Percentiles rank a stretch among this genome's conserved stretches.
Conservation (phyloP, 2,797 vertebrate species). For the Leucoraja ocellata region DNA sequence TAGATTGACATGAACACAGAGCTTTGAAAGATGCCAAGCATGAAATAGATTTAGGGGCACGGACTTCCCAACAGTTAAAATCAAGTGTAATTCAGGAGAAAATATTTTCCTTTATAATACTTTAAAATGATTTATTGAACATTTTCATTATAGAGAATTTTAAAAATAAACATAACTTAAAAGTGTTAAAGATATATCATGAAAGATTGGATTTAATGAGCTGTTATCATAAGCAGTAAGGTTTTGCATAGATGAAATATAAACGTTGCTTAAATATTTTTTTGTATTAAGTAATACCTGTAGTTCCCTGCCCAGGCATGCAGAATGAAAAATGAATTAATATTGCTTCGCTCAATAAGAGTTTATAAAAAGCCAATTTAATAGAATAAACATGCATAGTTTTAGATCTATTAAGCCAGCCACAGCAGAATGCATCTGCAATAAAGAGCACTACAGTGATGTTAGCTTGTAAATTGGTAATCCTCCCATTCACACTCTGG, state of each 20-base stretch:
- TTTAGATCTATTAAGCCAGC: conserved; percentile 62
- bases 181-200: not conserved
- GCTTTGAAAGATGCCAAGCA: not conserved
- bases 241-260: conserved; percentile 25
- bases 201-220: not conserved
- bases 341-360: conserved; percentile 46
- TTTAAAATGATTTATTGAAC: not conserved
- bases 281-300: conserved; percentile 31
- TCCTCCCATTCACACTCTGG: conserved; percentile 59
- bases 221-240: not conserved
- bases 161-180: not conserved
- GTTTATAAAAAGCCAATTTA: conserved; percentile 49
- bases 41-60: too few species aligned
- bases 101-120: not conserved
- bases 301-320: conserved; percentile 42
- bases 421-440: conserved; percentile 49
- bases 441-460: conserved; percentile 52
- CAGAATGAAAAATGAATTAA: conserved; percentile 44
- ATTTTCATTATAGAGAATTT: not conserved
- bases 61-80: not conserved
- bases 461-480: conserved; percentile 67
- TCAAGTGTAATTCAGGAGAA: not conserved
- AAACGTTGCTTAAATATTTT: not conserved
- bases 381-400: conserved; percentile 57
- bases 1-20: not conserved